Evolutionary conservation across 2,113 vertebrate species (phyloP).

Genomic region (Tragulus kanchil): DNA sequence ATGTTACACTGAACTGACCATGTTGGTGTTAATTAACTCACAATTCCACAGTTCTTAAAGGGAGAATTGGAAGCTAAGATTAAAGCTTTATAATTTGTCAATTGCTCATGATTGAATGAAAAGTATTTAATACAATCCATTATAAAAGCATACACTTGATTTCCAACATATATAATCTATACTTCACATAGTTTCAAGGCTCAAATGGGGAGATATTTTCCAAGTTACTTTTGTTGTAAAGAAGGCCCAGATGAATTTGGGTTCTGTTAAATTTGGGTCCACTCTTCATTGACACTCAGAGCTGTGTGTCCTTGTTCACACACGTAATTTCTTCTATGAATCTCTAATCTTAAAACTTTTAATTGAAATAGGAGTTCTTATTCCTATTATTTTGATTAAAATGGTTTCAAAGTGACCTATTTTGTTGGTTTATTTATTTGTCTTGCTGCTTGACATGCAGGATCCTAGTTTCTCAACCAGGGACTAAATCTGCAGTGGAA

Average conservation of each 20-base stretch:
- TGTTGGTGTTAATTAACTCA: background rate
- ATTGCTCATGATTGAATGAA: slow-evolving; percentile 47
- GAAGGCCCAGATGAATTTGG: background rate
- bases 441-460: rapidly evolving
- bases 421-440: background rate
- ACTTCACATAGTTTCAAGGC: background rate
- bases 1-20: background rate
- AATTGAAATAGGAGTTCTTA: background rate
- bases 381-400: background rate
- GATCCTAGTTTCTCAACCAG: background rate
- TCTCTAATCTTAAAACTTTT: background rate
- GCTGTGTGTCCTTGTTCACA: background rate
- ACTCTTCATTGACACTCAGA: rapidly evolving
- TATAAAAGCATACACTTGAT: background rate
- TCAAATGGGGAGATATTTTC: background rate
- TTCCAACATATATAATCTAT: background rate
- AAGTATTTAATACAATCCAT: slow-evolving; percentile 18
- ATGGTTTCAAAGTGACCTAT: background rate
- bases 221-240: background rate
- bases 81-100: slow-evolving; percentile 26
- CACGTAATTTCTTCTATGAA: background rate
- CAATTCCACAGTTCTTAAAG: background rate
- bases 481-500: background rate
- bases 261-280: background rate
- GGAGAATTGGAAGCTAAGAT: background rate